Percentiles rank a stretch among this genome's conserved stretches.
phyloP scores from a whole-genome alignment of 2,113 vertebrate genomes.

The human (Homo sapiens) region GRCh38 chr1:232859501-232860000 shows the following conservation, averaged over 20 bases:
- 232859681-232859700: background rate
- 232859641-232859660: slow-evolving; percentile 22
- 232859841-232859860: background rate
- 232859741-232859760: background rate
- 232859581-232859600: background rate
- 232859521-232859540: background rate
- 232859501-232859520: background rate
- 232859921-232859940: background rate
- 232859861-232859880: background rate
- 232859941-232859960: background rate
- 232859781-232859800: background rate
- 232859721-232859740: background rate
- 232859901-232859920: background rate
- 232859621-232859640: background rate
- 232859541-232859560: background rate
- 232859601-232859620: slow-evolving; percentile 13
- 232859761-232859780: background rate
- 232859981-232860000: background rate
- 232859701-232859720: background rate
- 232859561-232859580: background rate
- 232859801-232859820: background rate
- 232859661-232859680: background rate
- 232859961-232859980: background rate
- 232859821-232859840: background rate
- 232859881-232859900: background rate